A percentile compares a stretch with the other conserved stretches of the same genome.
Conservation (phyloP, 2,113 vertebrate genomes). For the Polyodon spathula region DNA sequence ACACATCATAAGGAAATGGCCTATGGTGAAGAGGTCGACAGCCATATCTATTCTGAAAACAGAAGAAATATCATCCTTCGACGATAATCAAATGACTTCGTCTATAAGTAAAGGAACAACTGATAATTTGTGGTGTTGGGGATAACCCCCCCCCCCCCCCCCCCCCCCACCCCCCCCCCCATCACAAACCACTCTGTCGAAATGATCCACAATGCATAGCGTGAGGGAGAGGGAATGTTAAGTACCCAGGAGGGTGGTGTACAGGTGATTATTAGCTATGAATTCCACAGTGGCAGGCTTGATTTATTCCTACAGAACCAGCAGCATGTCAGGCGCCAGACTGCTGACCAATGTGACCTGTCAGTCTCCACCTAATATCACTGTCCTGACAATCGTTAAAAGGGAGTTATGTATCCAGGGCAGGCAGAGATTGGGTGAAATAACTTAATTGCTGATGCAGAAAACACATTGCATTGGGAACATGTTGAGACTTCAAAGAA, state of each 20-base stretch:
- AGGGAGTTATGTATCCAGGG: neutral
- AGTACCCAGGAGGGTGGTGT: slow-evolving; percentile 19
- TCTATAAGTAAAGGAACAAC: too few species aligned
- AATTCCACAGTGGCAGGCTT: slow-evolving; percentile 44
- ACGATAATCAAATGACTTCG: too few species aligned
- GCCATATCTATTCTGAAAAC: slow-evolving; percentile 8
- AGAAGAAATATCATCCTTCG: slow-evolving; percentile 18
- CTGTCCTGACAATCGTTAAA: neutral
- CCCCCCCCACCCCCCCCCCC: neutral
- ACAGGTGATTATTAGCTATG: slow-evolving; percentile 35
- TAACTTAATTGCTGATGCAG: neutral
- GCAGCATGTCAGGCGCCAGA: slow-evolving; percentile 35
- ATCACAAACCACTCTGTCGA: too few species aligned
- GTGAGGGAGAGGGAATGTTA: neutral
- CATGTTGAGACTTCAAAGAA: too few species aligned
- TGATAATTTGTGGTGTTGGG: too few species aligned
- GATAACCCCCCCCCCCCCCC: too few species aligned
- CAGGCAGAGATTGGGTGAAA: neutral
- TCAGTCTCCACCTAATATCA: neutral
- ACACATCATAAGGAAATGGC: slow-evolving; percentile 4
- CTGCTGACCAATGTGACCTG: slow-evolving; percentile 27
- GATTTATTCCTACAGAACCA: slow-evolving; percentile 40
- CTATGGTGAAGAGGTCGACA: neutral
- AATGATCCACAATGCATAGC: slow-evolving; percentile 28
- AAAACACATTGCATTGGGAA: too few species aligned